Evolutionary conservation across 2,113 vertebrate species (phyloP).

Genomic region (Rattus rattus): DNA sequence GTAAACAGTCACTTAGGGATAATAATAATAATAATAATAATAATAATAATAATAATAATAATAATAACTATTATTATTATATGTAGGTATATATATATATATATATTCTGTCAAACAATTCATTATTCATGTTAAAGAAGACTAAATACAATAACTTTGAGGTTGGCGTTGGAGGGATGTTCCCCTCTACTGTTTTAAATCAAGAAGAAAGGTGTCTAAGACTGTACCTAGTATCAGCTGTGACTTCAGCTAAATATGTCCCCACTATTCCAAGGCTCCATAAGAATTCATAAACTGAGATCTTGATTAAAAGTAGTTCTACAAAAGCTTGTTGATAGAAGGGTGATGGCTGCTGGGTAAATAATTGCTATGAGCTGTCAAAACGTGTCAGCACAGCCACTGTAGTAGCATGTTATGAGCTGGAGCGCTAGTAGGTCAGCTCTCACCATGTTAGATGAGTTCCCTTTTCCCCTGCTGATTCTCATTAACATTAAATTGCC

Average conservation of each 20-base stretch:
- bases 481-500: slow-evolving; percentile 63
- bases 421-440: not conserved
- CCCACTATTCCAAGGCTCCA: not conserved
- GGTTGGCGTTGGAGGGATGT: not conserved
- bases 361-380: slow-evolving; percentile 59
- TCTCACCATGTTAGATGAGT: slow-evolving; percentile 9
- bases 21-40: no score
- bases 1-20: not conserved
- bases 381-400: slow-evolving; percentile 48
- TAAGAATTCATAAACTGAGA: slow-evolving; percentile 32
- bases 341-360: slow-evolving; percentile 28
- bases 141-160: not conserved
- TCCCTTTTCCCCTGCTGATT: slow-evolving; percentile 39
- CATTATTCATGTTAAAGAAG: slow-evolving; percentile 10
- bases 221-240: not conserved
- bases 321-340: slow-evolving; percentile 45
- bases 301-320: slow-evolving; percentile 37
- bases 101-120: not conserved
- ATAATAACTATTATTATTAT: no score
- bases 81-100: not conserved
- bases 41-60: no score
- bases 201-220: not conserved
- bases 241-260: not conserved
- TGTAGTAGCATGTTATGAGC: slow-evolving; percentile 27
- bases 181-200: not conserved